Evolutionary conservation across 2,888 invertebrate species (phyloP).

Genomic region (Pediacus dermestoides): DNA sequence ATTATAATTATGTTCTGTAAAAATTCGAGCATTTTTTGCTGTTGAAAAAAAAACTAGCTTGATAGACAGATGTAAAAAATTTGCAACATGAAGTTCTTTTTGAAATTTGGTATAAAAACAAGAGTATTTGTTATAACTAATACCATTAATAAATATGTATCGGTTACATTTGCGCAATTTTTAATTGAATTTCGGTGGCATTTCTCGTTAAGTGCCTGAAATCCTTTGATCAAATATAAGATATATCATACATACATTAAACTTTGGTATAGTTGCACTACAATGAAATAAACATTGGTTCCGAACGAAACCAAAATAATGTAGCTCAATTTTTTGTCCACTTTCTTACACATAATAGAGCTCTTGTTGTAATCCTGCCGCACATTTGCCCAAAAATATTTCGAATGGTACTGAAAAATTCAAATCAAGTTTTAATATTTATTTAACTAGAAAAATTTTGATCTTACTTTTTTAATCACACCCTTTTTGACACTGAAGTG

Average conservation of each 20-base stretch:
- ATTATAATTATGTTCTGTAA: too few species aligned
- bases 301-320: constrained; percentile 17
- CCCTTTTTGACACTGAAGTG: constrained; percentile 10
- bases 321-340: constrained; percentile 11
- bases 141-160: too few species aligned
- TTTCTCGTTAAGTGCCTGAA: constrained; percentile 9
- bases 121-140: too few species aligned
- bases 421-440: constrained; percentile 2
- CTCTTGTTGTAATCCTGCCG: constrained; percentile 13
- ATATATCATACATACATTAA: constrained; percentile 13
- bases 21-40: too few species aligned
- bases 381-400: constrained; percentile 12
- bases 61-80: too few species aligned
- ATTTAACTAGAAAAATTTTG: constrained; percentile 1
- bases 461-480: constrained; percentile 12
- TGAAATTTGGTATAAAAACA: too few species aligned
- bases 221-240: constrained; percentile 1
- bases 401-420: constrained; percentile 10
- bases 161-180: too few species aligned
- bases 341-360: constrained; percentile 14
- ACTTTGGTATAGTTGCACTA: constrained; percentile 17
- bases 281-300: constrained; percentile 15
- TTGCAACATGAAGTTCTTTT: too few species aligned
- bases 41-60: too few species aligned
- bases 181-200: constrained; percentile 10